These are phyloP conservation scores for Melieria crassipennis DNA, from an alignment of 2,888 invertebrate species.

Conservation along the genomic window DNA sequence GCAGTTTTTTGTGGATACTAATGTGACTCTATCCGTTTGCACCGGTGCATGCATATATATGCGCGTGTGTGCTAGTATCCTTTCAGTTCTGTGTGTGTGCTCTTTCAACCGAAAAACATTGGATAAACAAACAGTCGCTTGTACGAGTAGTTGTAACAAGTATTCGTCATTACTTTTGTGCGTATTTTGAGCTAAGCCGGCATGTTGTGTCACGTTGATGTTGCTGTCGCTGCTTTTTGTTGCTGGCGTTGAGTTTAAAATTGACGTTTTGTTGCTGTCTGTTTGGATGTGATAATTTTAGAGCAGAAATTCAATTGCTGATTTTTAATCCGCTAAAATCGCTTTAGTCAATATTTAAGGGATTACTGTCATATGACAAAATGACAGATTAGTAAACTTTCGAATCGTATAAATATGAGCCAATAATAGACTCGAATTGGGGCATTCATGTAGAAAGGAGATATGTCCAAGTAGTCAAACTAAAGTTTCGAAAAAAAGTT, in stretches of 20 bases:
- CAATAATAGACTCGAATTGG: too few relatives aligned
- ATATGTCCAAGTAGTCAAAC: neutral
- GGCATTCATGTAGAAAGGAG: neutral
- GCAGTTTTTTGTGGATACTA: conserved; percentile 8
- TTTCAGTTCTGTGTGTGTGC: conserved; percentile 47
- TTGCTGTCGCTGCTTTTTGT: conserved; percentile 27
- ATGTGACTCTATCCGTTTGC: conserved; percentile 8
- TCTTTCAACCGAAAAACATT: conserved; percentile 63
- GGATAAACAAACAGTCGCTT: conserved; percentile 60
- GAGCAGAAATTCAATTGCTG: conserved; percentile 47
- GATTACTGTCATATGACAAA: conserved; percentile 60
- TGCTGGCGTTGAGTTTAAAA: conserved; percentile 23
- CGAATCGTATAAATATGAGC: too few relatives aligned
- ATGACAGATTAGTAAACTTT: conserved; percentile 34
- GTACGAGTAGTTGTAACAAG: conserved; percentile 29
- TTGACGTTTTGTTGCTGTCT: conserved; percentile 41
- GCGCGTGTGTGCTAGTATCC: conserved; percentile 16
- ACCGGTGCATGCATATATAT: conserved; percentile 13
- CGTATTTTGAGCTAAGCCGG: conserved; percentile 27
- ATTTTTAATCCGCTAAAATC: conserved; percentile 65
- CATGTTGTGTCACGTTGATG: conserved; percentile 31
- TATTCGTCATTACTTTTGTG: conserved; percentile 21
- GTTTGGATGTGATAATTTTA: conserved; percentile 38
- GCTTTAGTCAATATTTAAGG: conserved; percentile 66
- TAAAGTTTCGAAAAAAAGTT: neutral